Evolutionary conservation across 2,797 vertebrate species (phyloP), one percentile per base, ranked within the genome.

Genomic region (Cossypha polioptera): DNA sequence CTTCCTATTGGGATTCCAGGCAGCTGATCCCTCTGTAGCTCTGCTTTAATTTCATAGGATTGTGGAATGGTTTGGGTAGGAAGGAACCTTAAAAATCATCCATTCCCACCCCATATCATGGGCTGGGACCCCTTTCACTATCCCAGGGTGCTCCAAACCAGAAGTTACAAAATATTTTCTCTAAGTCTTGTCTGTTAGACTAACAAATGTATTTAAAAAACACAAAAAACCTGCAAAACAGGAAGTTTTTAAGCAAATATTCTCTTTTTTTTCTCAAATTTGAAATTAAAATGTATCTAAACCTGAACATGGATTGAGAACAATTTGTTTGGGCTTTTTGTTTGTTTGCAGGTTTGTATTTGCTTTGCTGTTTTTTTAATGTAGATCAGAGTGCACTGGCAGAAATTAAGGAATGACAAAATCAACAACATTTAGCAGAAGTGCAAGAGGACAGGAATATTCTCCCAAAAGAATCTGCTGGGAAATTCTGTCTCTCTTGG

Each of bases 401-500:
- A 85, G n/a, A 50, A 74, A 55, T 36, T 3, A 22, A 28, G 19
- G 26, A 51, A 54, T 59, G 29, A 43, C 35, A 54, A 75, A 74
- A 66, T 36, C 1, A 0, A 50, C 1, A 0, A 54, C 20, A 18
- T 48, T 11, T 38, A 62, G 16, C n/a, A 54, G 25, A 24, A 15
- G 42, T 77, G 33, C 42, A 33, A 4, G 28, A 76, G 21, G 33
- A 26, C 57, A 25, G 78, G 38, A 81, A 33, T 57, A 45, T 15
- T 9, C 17, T 63, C 45, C 65, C 40, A 55, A 24, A 68, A 16
- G 3, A 24, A 19, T 38, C 28, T 59, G 50, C 28, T 16, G 33
- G 68, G 47, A 61, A 90, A 20, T 51, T 67, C 47, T 48, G 25
- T 53, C 40, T 66, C n/a, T 75, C 48, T 33, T 67, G 61, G 13